Evolutionary conservation across 2,888 invertebrate species (phyloP), one percentile per base, ranked within the genome.

Genomic region (Zonitis immaculata): DNA sequence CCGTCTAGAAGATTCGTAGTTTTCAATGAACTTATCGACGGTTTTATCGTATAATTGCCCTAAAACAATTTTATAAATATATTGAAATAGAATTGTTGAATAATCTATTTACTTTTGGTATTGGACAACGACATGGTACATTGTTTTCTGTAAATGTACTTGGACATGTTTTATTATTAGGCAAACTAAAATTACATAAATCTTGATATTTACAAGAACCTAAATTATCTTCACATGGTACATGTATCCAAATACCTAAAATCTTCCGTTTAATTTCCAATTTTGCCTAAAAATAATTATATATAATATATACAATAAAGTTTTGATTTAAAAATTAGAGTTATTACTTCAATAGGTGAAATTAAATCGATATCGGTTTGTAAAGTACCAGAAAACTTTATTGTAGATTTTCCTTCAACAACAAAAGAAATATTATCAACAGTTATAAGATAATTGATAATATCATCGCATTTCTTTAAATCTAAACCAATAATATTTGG

Each of bases 101-200:
- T n/a, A n/a, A n/a, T n/a, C n/a, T n/a, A 44, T 27, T 9, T 57
- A 66, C 66, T 59, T 61, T 61, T 28, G 54, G 42, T 43, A 68
- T 61, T 1, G 68, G 68, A 51, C 68, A 68, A 49, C 67, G 56
- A 49, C 68, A 68, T n/a, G 68, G 68, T 12, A 67, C 54, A 32
- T 60, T 50, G 54, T 66, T 63, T 46, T 58, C 44, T 6, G 39
- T 30, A 35, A 66, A 66, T 5, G 50, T 49, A 6, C 47, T 12
- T 7, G 67, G 65, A 44, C 68, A 68, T 9, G 53, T 49, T 47
- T 57, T 26, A 49, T 61, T 54, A 18, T 6, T n/a, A 1, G 66
- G 63, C 48, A 50, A 52, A 20, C 67, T 64, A 52, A 58, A 63
- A n/a, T 49, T 39, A 46, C 66, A 67, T 14, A 67, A 49, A 48